Evolutionary conservation across 2,888 invertebrate species (phyloP), one percentile per base, ranked within the genome.

Genomic region (Onchidella celtica): DNA sequence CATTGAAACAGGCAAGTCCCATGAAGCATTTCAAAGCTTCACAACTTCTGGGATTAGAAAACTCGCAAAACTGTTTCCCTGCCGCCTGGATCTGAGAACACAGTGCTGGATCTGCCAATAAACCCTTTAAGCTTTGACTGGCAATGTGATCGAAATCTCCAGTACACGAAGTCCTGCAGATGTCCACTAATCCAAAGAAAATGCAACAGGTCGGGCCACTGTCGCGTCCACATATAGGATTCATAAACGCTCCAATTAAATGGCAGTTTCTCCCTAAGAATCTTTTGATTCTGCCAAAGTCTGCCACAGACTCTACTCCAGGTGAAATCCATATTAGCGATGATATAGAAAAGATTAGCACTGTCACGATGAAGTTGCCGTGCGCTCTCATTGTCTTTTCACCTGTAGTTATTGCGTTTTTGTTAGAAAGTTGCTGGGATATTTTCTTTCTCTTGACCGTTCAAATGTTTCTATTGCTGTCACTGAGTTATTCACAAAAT

Each of bases 11-110:
- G 24, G 36, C 21, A 11, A 69, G 21, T 11, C 36, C 21, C 69
- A 69, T 38, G 29, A 69, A 34, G 32, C 69, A 69, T 36, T 34
- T 69, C n/a, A 69, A 38, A 32, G 69, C 69, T 17, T 32, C 11
- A 27, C 69, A 69, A 4, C n/a, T 21, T 34, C 21, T n/a, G 3
- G 69, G n/a, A 38, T 69, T 27, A 21, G 69, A 69, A 3, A 21
- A 2, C 32, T 38, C 36, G 69, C 69, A 69, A n/a, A 69, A 3
- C 21, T 24, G 36, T 36, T n/a, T 69, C 36, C 69, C 69, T n/a
- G 21, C 69, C 21, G n/a, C 21, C 36, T 69, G 14, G n/a, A 69
- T 34, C 69, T 69, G 69, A 21, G 36, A 2, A 21, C 69, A 69
- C 29, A 38, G n/a, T 34, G 32, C 36, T n/a, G 21, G 38, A 36